Evolutionary conservation across 2,797 vertebrate genomes (phyloP).

Genomic region (Micropoecilia bifurca): DNA sequence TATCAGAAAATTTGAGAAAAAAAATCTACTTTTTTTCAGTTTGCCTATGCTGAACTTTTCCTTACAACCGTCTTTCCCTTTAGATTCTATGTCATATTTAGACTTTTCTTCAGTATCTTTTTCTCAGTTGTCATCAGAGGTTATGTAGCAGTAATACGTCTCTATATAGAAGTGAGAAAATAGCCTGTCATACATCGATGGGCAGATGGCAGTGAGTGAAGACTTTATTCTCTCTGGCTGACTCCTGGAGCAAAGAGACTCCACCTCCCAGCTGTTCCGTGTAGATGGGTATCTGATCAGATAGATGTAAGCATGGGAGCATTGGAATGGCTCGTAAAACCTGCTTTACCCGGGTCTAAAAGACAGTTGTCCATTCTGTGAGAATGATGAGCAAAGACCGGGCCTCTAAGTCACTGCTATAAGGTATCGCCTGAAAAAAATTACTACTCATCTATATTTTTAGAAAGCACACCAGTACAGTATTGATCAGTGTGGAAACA

Average conservation of each 20-base stretch:
- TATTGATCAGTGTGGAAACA: slow-evolving; percentile 21
- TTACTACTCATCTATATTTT: not conserved
- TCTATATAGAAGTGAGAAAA: slow-evolving; percentile 58
- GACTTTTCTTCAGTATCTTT: slow-evolving; percentile 33
- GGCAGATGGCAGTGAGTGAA: slow-evolving; percentile 55
- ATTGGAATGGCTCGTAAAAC: slow-evolving; percentile 31
- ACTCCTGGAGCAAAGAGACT: slow-evolving; percentile 60
- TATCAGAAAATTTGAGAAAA: not conserved
- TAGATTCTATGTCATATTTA: slow-evolving; percentile 30
- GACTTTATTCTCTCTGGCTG: slow-evolving; percentile 62
- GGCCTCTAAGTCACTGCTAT: slow-evolving; percentile 37
- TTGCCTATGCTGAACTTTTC: not conserved
- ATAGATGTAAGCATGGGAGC: slow-evolving; percentile 28
- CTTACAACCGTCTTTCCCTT: not conserved
- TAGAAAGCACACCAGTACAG: slow-evolving; percentile 32
- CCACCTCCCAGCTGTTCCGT: slow-evolving; percentile 55
- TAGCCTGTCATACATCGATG: slow-evolving; percentile 57
- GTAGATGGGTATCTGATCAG: slow-evolving; percentile 43
- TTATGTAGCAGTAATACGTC: slow-evolving; percentile 61
- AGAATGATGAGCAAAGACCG: not conserved
- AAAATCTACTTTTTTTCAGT: not conserved
- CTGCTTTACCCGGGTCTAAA: not conserved
- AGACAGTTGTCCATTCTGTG: not conserved
- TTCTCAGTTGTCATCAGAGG: slow-evolving; percentile 48
- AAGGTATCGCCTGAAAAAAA: slow-evolving; percentile 10